A percentile compares a stretch with the other conserved stretches of the same genome.
These are phyloP conservation scores for Chrysotoxum bicinctum DNA, from an alignment of 2,888 invertebrate species.

Conservation along the genomic window DNA sequence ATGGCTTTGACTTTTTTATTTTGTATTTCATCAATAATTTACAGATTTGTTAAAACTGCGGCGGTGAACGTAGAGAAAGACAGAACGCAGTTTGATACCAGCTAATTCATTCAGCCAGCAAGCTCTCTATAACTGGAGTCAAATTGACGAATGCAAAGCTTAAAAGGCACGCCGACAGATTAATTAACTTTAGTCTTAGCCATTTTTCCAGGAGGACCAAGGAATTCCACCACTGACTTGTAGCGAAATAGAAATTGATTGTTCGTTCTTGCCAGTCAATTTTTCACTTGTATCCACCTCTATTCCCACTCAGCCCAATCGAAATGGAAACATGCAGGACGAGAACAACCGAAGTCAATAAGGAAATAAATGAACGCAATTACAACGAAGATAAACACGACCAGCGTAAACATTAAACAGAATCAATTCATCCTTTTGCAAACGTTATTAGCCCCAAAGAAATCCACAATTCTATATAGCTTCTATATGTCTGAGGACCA, in stretches of 20 bases:
- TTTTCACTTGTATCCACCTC: conserved; percentile 68
- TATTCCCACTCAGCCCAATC: not conserved
- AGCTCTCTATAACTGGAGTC: not conserved
- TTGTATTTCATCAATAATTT: conserved; percentile 57
- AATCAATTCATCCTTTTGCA: conserved; percentile 72
- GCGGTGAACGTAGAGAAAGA: not conserved
- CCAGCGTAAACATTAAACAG: conserved; percentile 69
- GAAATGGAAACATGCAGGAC: not conserved
- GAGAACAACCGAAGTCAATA: conserved; percentile 74
- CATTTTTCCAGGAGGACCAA: conserved; percentile 75
- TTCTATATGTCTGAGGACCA: conserved; percentile 10
- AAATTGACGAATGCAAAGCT: not conserved
- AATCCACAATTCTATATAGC: conserved; percentile 21
- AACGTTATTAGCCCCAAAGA: conserved; percentile 69
- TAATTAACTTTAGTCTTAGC: conserved; percentile 81
- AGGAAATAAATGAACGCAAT: conserved; percentile 75
- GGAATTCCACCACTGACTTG: conserved; percentile 43
- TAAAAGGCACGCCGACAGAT: conserved; percentile 75
- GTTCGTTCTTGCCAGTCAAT: conserved; percentile 74
- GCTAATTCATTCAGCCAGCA: not conserved
- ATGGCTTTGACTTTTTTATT: not conserved
- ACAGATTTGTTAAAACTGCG: conserved; percentile 16
- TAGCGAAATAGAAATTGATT: conserved; percentile 72
- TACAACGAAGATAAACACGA: conserved; percentile 75
- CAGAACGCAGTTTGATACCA: not conserved